These are phyloP conservation scores for Ormyrus pomaceus DNA, from an alignment of 2,888 invertebrate species.

Conservation along the genomic window DNA sequence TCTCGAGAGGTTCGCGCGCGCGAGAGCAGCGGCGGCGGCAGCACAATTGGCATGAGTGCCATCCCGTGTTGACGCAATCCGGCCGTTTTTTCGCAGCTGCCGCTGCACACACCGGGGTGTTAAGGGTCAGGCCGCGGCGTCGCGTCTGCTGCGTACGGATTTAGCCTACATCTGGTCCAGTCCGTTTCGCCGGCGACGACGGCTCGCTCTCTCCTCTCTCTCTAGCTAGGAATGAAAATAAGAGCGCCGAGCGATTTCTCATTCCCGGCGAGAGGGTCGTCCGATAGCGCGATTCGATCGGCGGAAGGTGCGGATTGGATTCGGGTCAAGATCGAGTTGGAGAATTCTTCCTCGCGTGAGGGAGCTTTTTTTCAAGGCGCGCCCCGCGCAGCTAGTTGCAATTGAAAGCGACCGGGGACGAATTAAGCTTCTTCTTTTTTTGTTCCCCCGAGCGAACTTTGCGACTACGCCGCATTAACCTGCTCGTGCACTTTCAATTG, in stretches of 20 bases:
- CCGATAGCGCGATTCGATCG: conserved; percentile 22
- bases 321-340: conserved; percentile 41
- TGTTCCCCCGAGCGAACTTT: no score
- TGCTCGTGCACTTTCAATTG: no score
- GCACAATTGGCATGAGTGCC: conserved; percentile 36
- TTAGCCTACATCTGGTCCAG: conserved; percentile 70
- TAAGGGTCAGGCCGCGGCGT: conserved; percentile 14
- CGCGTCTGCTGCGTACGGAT: conserved; percentile 61
- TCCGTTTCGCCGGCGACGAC: conserved; percentile 60
- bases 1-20: neutral
- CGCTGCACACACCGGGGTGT: neutral
- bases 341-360: no score
- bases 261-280: neutral
- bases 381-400: no score
- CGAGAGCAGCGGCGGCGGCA: neutral
- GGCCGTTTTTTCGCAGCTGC: neutral
- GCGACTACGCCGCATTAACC: no score
- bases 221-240: conserved; percentile 39
- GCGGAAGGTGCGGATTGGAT: neutral
- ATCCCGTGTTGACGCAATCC: conserved; percentile 21
- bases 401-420: no score
- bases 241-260: neutral
- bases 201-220: neutral
- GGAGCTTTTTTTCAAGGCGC: no score
- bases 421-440: no score